These are phyloP conservation scores for Leptocoma aspasia DNA, from an alignment of 2,113 vertebrate species.

Conservation along the genomic window DNA sequence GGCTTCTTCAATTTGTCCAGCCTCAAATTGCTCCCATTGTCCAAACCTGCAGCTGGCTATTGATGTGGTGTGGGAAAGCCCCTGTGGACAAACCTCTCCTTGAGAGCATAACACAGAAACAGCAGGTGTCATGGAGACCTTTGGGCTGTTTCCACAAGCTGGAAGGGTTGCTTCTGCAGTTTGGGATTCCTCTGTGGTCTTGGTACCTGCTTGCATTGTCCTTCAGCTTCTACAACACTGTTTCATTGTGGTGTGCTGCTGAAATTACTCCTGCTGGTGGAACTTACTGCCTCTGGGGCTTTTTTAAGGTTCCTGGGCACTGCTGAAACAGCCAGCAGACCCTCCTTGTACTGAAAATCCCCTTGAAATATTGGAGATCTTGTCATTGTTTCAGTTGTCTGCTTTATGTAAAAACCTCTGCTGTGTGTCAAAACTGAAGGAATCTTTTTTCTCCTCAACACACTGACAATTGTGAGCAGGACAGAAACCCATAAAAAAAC, in stretches of 20 bases:
- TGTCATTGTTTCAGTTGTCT: not conserved
- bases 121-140: not conserved
- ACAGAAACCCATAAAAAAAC: not conserved
- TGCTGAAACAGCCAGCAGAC: not conserved
- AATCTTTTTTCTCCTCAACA: not conserved
- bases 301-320: constrained; percentile 14
- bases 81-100: fast-evolving
- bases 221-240: not conserved
- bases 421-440: not conserved
- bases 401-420: not conserved
- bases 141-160: not conserved
- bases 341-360: constrained; percentile 17
- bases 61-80: not conserved
- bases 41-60: not conserved
- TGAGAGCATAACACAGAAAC: not conserved
- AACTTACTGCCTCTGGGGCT: not conserved
- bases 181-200: not conserved
- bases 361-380: not conserved
- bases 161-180: not conserved
- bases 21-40: not conserved
- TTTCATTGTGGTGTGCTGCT: not conserved
- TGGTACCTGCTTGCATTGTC: not conserved
- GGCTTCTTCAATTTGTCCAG: not conserved
- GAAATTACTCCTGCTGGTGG: not conserved
- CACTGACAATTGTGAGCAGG: not conserved